These are phyloP conservation scores for Hybos culiciformis DNA, from an alignment of 2,888 invertebrate species.

Conservation along the genomic window DNA sequence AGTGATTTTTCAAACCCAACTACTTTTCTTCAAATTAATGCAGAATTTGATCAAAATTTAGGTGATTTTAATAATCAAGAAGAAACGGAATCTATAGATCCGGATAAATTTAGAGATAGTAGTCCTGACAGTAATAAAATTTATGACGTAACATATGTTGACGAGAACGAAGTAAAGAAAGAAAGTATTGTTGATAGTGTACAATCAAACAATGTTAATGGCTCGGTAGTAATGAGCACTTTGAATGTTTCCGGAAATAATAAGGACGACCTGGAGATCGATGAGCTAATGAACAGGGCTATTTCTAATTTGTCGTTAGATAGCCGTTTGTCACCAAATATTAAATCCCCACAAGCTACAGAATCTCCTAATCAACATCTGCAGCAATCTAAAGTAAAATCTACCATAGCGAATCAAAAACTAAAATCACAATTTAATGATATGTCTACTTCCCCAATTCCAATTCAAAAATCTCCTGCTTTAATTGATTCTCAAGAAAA, in stretches of 20 bases:
- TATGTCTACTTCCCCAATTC: conserved; percentile 35
- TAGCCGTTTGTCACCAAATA: conserved; percentile 29
- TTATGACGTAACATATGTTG: conserved; percentile 22
- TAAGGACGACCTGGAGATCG: conserved; percentile 35
- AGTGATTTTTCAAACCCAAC: conserved; percentile 2
- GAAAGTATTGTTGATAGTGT: conserved; percentile 17
- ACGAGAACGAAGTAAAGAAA: conserved; percentile 23
- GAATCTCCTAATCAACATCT: conserved; percentile 14
- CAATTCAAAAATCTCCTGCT: conserved; percentile 27
- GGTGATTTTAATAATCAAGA: neutral
- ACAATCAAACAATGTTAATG: conserved; percentile 10
- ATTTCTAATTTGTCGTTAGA: conserved; percentile 35
- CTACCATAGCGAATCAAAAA: conserved; percentile 11
- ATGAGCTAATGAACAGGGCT: conserved; percentile 35
- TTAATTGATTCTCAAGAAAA: conserved; percentile 11
- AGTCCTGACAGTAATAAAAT: conserved; percentile 30
- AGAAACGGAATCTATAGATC: neutral
- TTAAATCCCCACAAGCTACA: conserved; percentile 16
- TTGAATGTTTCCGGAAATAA: conserved; percentile 18
- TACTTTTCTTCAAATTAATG: neutral
- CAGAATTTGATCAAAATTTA: neutral
- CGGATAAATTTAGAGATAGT: conserved; percentile 27
- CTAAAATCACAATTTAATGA: conserved; percentile 31
- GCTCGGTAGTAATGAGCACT: conserved; percentile 12
- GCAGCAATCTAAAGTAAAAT: conserved; percentile 8